Evolutionary conservation across 2,888 invertebrate genomes (phyloP), one percentile per base, ranked within the genome.

Genomic region (Brachyptera risi): DNA sequence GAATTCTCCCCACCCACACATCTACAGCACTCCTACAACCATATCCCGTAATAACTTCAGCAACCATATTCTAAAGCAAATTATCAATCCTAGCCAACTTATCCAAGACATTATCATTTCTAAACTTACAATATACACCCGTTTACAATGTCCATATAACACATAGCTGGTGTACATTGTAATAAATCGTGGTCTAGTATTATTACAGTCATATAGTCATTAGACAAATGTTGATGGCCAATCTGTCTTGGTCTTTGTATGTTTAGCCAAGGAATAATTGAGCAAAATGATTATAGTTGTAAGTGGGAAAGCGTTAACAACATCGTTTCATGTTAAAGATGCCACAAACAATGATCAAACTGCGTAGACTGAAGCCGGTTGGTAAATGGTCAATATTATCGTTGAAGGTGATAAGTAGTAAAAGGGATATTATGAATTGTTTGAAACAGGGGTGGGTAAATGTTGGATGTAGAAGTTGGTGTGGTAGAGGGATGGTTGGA

Each of bases 261-360:
- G 21, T 3, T 19, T 5, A 31, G 11, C 31, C 19, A 44, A 17
- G 44, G 15, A 21, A 44, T 44, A 21, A 44, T 44, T 21, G 31
- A 44, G 19, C 44, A 38, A 38, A 38, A 17, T 38, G 3, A 38
- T 38, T 38, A 38, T 38, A 15, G 40, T 17, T 38, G 40, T 44
- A 44, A 44, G 44, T 44, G 44, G 15, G 15, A 11, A 17, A 19
- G 19, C 11, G 11, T 17, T 19, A 44, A 21, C 3, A 31, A 11
- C 21, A 4, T 17, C 19, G 19, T 44, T 17, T n/a, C 17, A 44
- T 15, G 21, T 21, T 21, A 21, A 21, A 44, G 44, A 44, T 44
- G 44, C 17, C 19, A 19, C 44, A 44, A 44, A 44, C 44, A 44
- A 44, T 44, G 19, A 44, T 44, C 44, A 21, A 44, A 44, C 15